Base-by-base conservation (phyloP, 1,140 invertebrate genomes). In the Scaptomyza hsui region DNA sequence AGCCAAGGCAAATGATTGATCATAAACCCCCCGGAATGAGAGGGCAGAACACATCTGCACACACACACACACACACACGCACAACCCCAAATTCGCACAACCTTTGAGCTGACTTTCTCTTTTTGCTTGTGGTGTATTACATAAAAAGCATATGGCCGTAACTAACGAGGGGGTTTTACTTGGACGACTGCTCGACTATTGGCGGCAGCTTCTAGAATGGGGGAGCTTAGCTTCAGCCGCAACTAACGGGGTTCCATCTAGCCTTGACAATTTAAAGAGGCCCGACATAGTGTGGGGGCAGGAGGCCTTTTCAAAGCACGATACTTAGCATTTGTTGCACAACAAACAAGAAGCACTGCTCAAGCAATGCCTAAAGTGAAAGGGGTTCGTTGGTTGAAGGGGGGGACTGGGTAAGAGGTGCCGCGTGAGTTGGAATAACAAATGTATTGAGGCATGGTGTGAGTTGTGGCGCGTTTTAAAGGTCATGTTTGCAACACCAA, bases 141-240 rank as follows among this genome's bases (percentile, higher is more conserved):
- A 86, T 86, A 88, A 86, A 86, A 86, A 81, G 65, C 81, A 88
- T 86, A 86, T 81, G 81, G 65, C 81, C 81, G 81, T 86, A 86
- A 88, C 82, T 86, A 86, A 86, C 77, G 82, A 86, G 81, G 63
- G 81, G 78, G 65, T 86, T 82, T 78, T 78, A 74, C 70, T 81
- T 77, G 69, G 72, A 45, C 60, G 63, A 80, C 75, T 75, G 64
- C 56, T 44, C 32, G 41, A 41, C 53, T 42, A 39, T 47, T 68
- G 41, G 24, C 7, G 35, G 44, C 26, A 51, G 41, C 21, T 35
- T 35, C 37, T 39, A 59, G 62, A 61, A 72, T 49, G 51, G 35
- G 64, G 73, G 69, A 48, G 56, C 42, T 74, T 71, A 86, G 64
- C 57, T 63, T 53, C 48, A 61, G 53, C 41, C 49, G 42, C 56